Evolutionary conservation across 2,888 invertebrate genomes (phyloP), one percentile per base, ranked within the genome.

Genomic region (Allolobophora icterica): DNA sequence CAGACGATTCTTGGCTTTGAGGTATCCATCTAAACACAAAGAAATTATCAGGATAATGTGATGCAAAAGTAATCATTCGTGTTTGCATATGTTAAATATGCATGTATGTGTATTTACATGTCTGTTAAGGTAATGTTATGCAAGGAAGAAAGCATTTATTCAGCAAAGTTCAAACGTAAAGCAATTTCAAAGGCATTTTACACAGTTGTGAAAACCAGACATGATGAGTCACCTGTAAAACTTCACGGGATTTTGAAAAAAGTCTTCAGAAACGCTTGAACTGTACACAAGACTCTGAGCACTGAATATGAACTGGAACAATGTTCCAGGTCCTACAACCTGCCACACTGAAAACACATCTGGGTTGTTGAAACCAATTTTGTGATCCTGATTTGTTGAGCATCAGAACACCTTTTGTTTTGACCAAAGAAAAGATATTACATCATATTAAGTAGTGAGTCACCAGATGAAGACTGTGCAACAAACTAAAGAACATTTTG

Each of bases 1-100:
- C 34, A 87, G 87, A 87, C 38, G 87, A 87, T 38, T 87, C 87
- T 38, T 87, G 34, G 87, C 38, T 38, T 38, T 87, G 34, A 87
- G 87, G 87, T 87, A 87, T 8, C 87, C 87, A 34, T 38, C 38
- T 87, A 87, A 35, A 87, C 71, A 52, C 17, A 52, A 52, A 1
- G 6, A 52, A 52, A 52, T 19, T 52, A 42, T 5, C 13, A 42
- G 42, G 17, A 17, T 42, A 52, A 24, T 52, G 52, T 24, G 52
- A 5, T 21, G 52, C 24, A 52, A 52, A 24, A 45, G 38, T 45
- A 71, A 30, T 8, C n/a, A 71, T n/a, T 5, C n/a, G 21, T 52
- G 52, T 21, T 3, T 52, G 21, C 24, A 13, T 52, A 6, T 24
- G 15, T 24, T 45, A 45, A 6, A 52, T 52, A 52, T 19, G 52